Evolutionary conservation across 2,797 vertebrate species (phyloP).

Genomic region (Propithecus perrieri): DNA sequence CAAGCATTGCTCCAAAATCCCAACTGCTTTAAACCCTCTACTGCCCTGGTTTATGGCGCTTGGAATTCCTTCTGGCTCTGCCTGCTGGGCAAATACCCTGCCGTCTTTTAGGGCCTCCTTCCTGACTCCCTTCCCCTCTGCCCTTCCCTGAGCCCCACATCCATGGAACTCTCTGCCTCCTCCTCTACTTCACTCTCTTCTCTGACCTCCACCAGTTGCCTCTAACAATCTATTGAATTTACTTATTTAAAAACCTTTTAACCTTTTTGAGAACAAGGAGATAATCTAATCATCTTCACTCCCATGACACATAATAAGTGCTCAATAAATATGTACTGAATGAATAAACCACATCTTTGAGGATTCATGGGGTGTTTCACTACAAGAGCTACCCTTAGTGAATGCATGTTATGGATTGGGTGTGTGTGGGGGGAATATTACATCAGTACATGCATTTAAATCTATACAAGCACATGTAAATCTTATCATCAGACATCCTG

Average conservation of each 20-base stretch:
- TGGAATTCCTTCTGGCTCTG: background rate
- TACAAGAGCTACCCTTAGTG: background rate
- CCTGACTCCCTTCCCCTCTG: background rate
- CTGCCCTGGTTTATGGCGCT: background rate
- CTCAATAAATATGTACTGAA: conserved; percentile 4
- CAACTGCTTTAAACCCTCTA: background rate
- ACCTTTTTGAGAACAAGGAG: background rate
- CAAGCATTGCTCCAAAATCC: background rate
- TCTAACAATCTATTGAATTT: background rate
- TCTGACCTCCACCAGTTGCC: background rate
- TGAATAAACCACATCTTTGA: conserved; percentile 14
- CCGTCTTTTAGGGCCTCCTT: background rate
- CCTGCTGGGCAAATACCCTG: background rate
- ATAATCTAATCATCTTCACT: background rate
- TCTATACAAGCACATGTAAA: background rate
- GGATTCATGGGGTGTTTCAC: background rate
- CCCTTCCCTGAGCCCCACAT: background rate
- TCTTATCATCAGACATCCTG: background rate
- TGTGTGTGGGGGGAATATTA: background rate
- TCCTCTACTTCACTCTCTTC: background rate
- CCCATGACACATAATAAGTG: background rate
- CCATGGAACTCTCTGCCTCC: background rate
- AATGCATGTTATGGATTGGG: background rate
- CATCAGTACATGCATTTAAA: background rate
- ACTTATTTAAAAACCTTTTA: background rate